Base-by-base conservation (phyloP, 2,888 invertebrate genomes). In the Eugnorisma glareosa region DNA sequence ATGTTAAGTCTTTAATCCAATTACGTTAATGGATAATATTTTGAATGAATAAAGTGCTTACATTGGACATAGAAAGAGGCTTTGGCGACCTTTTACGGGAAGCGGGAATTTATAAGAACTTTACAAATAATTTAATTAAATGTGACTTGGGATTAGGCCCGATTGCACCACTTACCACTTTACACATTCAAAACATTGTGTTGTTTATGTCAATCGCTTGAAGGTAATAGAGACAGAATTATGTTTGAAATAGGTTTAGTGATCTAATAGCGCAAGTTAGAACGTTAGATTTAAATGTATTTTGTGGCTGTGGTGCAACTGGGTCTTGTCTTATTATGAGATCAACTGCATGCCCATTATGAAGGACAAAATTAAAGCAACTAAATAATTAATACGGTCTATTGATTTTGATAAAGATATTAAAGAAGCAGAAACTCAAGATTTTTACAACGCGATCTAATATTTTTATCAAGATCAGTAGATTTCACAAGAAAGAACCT, bases 1-100 rank as follows among this genome's bases (percentile, higher is more conserved):
- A 64, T 75, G 51, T 73, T 77, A 70, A 73, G 67, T 40, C n/a
- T 67, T 73, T 82, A 75, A 85, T 82, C 82, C 78, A 85, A 84
- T 85, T 85, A 84, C 43, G 13, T 21, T 72, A 67, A 51, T 77
- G 37, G 71, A 61, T 71, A 28, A 69, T 59, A 67, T 75, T 76
- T 82, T 67, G 2, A 70, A 69, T 61, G 54, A 28, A 63, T 64
- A 64, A 40, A 24, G n/a, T 67, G 57, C n/a, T 73, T 18, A 54
- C 21, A 28, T 40, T 11, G 51, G 35, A 59, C 35, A 21, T 24
- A 66, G 5, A 81, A 51, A 11, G 28, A 45, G 15, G 37, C 11
- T 57, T 63, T 1, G 13, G 13, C 11, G n/a, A 74, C n/a, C n/a
- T 79, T 79, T 68, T 15, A 57, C 21, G 48, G 31, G 10, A 31